Evolutionary conservation across 1,140 invertebrate genomes (phyloP).

Genomic region (Babylonia areolata): DNA sequence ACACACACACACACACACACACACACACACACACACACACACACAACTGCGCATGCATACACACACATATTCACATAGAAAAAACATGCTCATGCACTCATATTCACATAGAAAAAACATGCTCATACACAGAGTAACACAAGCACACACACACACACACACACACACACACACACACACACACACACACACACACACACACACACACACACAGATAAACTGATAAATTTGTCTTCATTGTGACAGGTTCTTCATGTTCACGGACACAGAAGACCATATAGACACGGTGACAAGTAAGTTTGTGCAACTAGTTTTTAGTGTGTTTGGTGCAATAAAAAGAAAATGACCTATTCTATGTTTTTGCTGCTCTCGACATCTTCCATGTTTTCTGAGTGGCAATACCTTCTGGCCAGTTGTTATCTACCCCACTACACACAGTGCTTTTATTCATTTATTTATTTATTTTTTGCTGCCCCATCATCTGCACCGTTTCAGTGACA

Average conservation of each 20-base stretch:
- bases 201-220: no score
- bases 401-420: no score
- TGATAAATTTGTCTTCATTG: not conserved
- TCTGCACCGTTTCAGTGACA: no score
- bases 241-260: constrained; percentile 59
- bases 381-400: no score
- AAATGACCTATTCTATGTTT: no score
- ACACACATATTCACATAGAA: not conserved
- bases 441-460: no score
- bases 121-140: not conserved
- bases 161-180: not conserved
- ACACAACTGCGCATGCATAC: not conserved
- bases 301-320: no score
- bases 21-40: not conserved
- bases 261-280: constrained; percentile 51
- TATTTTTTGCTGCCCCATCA: no score
- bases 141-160: not conserved
- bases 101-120: not conserved
- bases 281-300: constrained; percentile 56
- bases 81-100: not conserved
- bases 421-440: no score
- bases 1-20: not conserved
- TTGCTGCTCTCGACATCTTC: no score
- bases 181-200: not conserved
- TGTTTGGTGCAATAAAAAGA: no score